Evolutionary conservation across 2,797 vertebrate species (phyloP).

Genomic region (Vespertilio murinus): DNA sequence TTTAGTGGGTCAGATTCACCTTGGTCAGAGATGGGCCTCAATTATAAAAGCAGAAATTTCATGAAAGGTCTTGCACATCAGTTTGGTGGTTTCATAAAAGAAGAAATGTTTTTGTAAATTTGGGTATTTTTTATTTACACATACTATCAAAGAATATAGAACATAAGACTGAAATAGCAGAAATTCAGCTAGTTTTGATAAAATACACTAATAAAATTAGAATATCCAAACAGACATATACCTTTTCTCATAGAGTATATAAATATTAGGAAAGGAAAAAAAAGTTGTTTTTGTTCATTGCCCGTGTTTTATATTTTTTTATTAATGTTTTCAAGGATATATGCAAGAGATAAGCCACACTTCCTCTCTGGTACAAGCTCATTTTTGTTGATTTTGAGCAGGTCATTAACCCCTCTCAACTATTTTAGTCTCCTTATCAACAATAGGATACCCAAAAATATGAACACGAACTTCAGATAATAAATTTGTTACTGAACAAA

Average conservation of each 20-base stretch:
- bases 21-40: neutral
- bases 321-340: neutral
- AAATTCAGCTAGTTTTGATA: neutral
- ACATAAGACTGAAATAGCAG: neutral
- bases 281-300: no score
- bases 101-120: neutral
- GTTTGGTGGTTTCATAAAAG: neutral
- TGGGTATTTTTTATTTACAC: neutral
- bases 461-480: neutral
- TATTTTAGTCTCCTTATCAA: neutral
- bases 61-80: neutral
- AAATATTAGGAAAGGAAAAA: no score
- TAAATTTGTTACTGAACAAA: slow-evolving; percentile 26
- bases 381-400: slow-evolving; percentile 24
- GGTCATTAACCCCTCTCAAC: neutral
- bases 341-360: neutral
- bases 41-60: slow-evolving; percentile 14
- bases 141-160: neutral
- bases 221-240: neutral
- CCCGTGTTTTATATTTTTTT: no score
- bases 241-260: no score
- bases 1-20: neutral
- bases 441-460: slow-evolving; percentile 8
- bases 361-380: neutral
- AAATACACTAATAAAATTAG: neutral